Conservation (phyloP, 2,888 invertebrate genomes). For the Orthosia incerta region DNA sequence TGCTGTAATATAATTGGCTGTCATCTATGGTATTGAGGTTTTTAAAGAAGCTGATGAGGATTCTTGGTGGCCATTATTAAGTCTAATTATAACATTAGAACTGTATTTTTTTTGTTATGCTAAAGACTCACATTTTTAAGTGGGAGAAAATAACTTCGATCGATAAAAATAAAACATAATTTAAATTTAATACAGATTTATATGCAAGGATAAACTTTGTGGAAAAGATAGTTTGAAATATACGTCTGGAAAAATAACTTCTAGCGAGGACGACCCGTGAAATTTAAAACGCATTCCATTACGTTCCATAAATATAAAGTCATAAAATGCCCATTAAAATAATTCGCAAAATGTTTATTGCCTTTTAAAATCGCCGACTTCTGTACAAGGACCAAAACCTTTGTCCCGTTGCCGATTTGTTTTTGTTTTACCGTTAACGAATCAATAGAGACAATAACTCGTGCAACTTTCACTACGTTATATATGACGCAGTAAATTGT, state of each 20-base stretch:
- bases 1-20: slow-evolving; percentile 15
- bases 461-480: slow-evolving; percentile 88
- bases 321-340: slow-evolving; percentile 76
- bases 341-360: slow-evolving; percentile 84
- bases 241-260: slow-evolving; percentile 20
- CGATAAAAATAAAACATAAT: slow-evolving; percentile 8
- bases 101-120: not conserved
- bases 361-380: slow-evolving; percentile 81
- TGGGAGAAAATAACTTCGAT: not conserved
- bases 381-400: slow-evolving; percentile 81
- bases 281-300: slow-evolving; percentile 51
- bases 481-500: slow-evolving; percentile 87
- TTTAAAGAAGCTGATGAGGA: slow-evolving; percentile 10
- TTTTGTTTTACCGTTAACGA: slow-evolving; percentile 85
- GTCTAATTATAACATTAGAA: not conserved
- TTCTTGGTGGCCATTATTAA: slow-evolving; percentile 5
- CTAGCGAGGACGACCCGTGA: slow-evolving; percentile 29
- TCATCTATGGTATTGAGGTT: slow-evolving; percentile 17
- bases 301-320: slow-evolving; percentile 67
- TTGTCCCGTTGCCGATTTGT: slow-evolving; percentile 76
- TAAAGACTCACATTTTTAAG: not conserved
- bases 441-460: slow-evolving; percentile 77
- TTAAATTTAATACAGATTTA: slow-evolving; percentile 26
- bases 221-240: slow-evolving; percentile 21
- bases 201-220: slow-evolving; percentile 4